Evolutionary conservation across 2,113 vertebrate genomes (phyloP), one percentile per base, ranked within the genome.

Genomic region (Chlorodrepanis virens): DNA sequence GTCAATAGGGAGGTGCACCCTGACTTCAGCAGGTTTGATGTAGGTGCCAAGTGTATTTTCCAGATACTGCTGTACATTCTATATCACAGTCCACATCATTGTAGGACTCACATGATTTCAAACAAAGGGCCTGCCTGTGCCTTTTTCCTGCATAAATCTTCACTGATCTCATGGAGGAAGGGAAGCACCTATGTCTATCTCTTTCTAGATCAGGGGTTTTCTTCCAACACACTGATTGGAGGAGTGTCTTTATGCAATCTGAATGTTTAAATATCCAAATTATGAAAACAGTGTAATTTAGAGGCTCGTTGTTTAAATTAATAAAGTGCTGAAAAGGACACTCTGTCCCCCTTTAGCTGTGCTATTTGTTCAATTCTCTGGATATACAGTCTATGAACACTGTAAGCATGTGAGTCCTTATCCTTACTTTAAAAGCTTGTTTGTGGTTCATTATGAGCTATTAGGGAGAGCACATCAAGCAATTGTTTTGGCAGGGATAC

Each of bases 401-500:
- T 89, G 35, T 84, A 95, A 97, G 88, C 64, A 25, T 49, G 81
- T 80, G 80, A 91, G 25, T 83, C 92, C 81, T 93, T 96, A 94
- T 85, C 86, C 94, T 87, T 94, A 79, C 59, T 96, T 96, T 93
- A 94, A 96, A 93, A 89, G 60, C 77, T 88, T 96, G 69, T 97
- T 98, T 96, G 80, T 94, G 76, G 95, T 96, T 97, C 89, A 83
- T 96, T 92, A 96, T 22, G 88, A 91, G 81, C 92, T 96, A 79
- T 90, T 97, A 96, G 84, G 65, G 86, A 85, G 83, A n/a, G 50
- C 83, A 95, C 67, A 87, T 82, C 82, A 96, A 94, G 75, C 68
- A 85, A 71, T 45, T 81, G 47, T 83, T 96, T 91, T 97, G 95
- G 93, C 96, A 94, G 60, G 21, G 35, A 17, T 67, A 75, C 81